phyloP scores from a whole-genome alignment of 2,888 invertebrate species.

The Luperina testacea region DNA sequence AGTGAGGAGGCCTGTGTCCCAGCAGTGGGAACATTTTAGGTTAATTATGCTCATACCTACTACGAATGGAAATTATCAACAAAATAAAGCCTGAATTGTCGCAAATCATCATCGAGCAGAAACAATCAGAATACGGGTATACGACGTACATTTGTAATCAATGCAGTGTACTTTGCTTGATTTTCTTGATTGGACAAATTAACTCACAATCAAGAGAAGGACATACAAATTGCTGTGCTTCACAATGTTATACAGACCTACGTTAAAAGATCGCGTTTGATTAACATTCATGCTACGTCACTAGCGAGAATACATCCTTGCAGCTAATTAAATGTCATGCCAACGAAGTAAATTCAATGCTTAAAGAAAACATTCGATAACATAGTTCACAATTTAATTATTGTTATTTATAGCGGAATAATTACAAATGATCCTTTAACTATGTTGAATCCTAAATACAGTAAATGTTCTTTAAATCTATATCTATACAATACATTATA shows the following conservation, averaged over 20 bases:
- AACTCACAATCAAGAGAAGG: slow-evolving; percentile 38
- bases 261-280: background rate
- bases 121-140: background rate
- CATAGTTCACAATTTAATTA: background rate
- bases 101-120: background rate
- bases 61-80: background rate
- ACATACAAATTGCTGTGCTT: slow-evolving; percentile 13
- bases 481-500: too few relatives aligned
- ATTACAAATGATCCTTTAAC: background rate
- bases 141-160: slow-evolving; percentile 4
- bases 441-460: too few relatives aligned
- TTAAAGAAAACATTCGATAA: background rate
- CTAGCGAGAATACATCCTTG: background rate
- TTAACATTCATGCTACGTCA: background rate
- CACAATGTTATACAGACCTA: background rate
- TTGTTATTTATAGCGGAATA: background rate
- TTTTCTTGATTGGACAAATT: slow-evolving; percentile 42
- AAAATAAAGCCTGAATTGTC: background rate
- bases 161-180: slow-evolving; percentile 6
- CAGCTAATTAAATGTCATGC: too few relatives aligned
- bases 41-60: too few relatives aligned
- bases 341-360: background rate
- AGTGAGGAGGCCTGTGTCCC: too few relatives aligned
- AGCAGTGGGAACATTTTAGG: too few relatives aligned
- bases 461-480: too few relatives aligned